Evolutionary conservation across 2,888 invertebrate species (phyloP).

Genomic region (Himalopsyche japonica): DNA sequence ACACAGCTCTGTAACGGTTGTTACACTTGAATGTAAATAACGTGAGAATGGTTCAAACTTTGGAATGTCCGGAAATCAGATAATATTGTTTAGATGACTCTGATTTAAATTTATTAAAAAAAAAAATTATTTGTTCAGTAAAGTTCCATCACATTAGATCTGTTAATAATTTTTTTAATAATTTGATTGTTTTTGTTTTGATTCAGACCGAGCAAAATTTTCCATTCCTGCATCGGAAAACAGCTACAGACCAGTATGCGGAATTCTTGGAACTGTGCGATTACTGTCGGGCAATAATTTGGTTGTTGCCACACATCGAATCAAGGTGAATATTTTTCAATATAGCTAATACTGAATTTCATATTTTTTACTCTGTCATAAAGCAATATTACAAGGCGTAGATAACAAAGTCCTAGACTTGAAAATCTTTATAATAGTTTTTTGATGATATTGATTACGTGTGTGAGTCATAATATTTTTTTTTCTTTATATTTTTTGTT

Average conservation of each 20-base stretch:
- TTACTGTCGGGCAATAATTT: slow-evolving; percentile 86
- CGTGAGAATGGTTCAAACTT: too few relatives aligned
- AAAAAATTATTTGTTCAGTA: too few relatives aligned
- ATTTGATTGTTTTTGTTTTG: not conserved
- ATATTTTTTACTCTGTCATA: not conserved
- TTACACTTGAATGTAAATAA: too few relatives aligned
- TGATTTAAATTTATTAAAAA: too few relatives aligned
- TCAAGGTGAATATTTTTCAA: slow-evolving; percentile 52
- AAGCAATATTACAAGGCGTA: not conserved
- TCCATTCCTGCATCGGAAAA: slow-evolving; percentile 54
- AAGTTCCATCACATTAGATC: too few relatives aligned
- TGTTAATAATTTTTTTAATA: too few relatives aligned
- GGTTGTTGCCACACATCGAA: slow-evolving; percentile 83
- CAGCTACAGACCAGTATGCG: slow-evolving; percentile 74
- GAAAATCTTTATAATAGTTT: not conserved
- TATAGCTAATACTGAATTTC: too few relatives aligned
- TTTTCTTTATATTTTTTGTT: too few relatives aligned
- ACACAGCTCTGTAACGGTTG: too few relatives aligned
- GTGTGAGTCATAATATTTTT: too few relatives aligned
- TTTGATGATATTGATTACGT: not conserved
- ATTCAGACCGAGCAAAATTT: slow-evolving; percentile 48
- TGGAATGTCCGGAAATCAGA: too few relatives aligned
- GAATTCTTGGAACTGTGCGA: slow-evolving; percentile 83
- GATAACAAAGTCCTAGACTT: not conserved
- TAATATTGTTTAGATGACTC: too few relatives aligned